These are phyloP conservation scores for Nibea coibor DNA, from an alignment of 2,113 vertebrate species.

Conservation along the genomic window DNA sequence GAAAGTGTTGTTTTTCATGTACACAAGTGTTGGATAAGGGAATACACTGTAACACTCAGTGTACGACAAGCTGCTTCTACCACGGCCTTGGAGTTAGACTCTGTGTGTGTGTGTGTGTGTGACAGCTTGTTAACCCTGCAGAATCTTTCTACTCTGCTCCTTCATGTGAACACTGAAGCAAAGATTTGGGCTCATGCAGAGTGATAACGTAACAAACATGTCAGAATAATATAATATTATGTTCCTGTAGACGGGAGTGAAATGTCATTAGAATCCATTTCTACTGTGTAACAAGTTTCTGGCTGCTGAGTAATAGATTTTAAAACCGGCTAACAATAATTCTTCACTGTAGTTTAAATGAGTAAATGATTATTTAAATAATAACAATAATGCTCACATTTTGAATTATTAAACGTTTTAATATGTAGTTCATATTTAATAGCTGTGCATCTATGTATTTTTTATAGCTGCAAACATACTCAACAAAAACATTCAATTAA, in stretches of 20 bases:
- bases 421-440: too few species aligned
- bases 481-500: too few species aligned
- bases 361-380: background rate
- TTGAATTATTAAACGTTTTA: too few species aligned
- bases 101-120: background rate
- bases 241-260: background rate
- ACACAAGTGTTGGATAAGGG: conserved; percentile 77
- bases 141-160: background rate
- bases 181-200: background rate
- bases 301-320: background rate
- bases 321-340: background rate
- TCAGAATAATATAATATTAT: background rate
- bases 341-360: background rate
- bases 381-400: too few species aligned
- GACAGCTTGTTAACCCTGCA: background rate
- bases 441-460: too few species aligned
- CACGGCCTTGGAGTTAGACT: conserved; percentile 4
- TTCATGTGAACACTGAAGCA: background rate
- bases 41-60: conserved; percentile 79
- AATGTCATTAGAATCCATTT: background rate
- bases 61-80: conserved; percentile 84
- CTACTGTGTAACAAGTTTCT: background rate
- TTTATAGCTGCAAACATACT: too few species aligned
- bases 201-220: background rate
- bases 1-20: conserved; percentile 83